Base-by-base conservation (phyloP, 2,113 vertebrate genomes). In the Pao palembangensis region DNA sequence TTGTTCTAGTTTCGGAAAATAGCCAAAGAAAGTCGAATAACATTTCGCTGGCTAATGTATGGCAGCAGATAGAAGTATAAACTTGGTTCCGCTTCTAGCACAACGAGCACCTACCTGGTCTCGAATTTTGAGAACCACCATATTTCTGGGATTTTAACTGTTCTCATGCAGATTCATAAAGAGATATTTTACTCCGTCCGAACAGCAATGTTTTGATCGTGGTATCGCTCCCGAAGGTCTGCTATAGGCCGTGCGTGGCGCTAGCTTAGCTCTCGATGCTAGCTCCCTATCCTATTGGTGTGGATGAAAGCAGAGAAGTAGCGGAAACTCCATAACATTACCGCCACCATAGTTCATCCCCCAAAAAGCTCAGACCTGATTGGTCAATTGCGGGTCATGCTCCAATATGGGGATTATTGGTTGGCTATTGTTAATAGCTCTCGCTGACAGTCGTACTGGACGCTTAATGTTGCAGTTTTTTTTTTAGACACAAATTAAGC, bases 101-200 rank as follows among this genome's bases (percentile, higher is more conserved):
- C 48, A 66, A 28, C 12, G 19, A 53, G 58, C 64, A 76, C 88
- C 79, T 82, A 92, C 91, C 91, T 92, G 91, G 79, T 92, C 91
- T 88, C 89, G 85, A 62, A 92, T 88, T 86, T 90, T 90, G 85
- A 91, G 90, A 84, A 91, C 87, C 87, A 91, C 89, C 89, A 90
- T 92, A 87, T 90, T 91, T 88, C 79, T 75, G 84, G 49, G 64
- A 55, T 80, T 77, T 76, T 70, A 83, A 52, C 23, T 47, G 65
- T 71, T 83, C 73, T 92, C 89, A 86, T 87, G 73, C 87, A 87
- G 86, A 73, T 63, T 77, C 69, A 75, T 79, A 70, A 59, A 78
- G 55, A 25, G 31, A 20, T 67, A 43, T 69, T n/a, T 38, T 42
- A 71, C 60, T 71, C 71, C 67, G 71, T 75, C 65, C 66, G 55